Percentiles rank a stretch among this genome's conserved stretches.
phyloP scores from a whole-genome alignment of 2,113 vertebrate species.

The Mixornis gularis region DNA sequence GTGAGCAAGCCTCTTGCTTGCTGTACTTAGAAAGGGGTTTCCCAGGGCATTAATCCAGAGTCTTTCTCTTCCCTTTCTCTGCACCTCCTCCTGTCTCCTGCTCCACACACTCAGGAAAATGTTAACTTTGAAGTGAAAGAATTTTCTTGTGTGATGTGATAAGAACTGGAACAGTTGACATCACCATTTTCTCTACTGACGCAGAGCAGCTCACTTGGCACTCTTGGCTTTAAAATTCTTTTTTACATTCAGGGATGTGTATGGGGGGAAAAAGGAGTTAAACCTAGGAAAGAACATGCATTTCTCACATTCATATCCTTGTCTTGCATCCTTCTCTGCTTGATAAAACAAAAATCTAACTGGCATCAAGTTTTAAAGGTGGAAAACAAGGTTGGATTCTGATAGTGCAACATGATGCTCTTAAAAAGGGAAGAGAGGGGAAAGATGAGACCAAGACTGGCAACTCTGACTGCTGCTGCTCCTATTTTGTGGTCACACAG shows the following conservation, averaged over 20 bases:
- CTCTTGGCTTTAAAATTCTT: background rate
- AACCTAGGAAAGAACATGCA: background rate
- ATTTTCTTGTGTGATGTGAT: background rate
- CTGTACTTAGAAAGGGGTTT: background rate
- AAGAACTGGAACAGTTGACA: background rate
- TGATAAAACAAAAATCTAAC: background rate
- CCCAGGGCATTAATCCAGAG: background rate
- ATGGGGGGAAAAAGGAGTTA: accelerated
- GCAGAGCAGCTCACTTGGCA: background rate
- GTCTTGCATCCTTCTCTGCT: background rate
- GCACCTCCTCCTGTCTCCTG: background rate
- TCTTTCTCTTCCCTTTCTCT: background rate
- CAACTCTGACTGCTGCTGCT: background rate
- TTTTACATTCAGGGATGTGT: background rate
- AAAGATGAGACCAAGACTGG: background rate
- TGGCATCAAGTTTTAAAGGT: background rate
- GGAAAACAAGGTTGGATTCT: background rate
- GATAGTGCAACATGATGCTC: background rate
- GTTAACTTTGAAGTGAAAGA: background rate
- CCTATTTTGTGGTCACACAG: background rate
- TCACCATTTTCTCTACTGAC: background rate
- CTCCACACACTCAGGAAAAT: background rate
- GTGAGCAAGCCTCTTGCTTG: background rate
- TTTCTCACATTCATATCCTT: background rate
- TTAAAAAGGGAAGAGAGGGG: background rate